Conservation (phyloP, 1,140 invertebrate species). For the Drosophila ananassae region DNA sequence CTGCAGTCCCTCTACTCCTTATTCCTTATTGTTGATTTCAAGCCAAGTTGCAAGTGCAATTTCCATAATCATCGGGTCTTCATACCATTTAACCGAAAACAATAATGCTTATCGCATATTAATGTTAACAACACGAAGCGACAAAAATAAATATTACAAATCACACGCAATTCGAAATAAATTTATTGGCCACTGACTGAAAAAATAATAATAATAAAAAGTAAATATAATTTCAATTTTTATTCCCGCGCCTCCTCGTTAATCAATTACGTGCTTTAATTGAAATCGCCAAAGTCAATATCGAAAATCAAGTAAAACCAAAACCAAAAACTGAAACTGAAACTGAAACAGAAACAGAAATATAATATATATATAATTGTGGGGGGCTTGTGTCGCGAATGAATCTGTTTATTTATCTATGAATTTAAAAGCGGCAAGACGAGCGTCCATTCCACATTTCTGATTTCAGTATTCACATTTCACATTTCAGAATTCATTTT, state of each 20-base stretch:
- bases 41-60: slow-evolving; percentile 38
- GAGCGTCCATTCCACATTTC: neutral
- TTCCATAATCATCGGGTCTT: slow-evolving; percentile 9
- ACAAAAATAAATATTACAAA: slow-evolving; percentile 55
- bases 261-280: slow-evolving; percentile 81
- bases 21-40: slow-evolving; percentile 34
- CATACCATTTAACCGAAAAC: slow-evolving; percentile 2
- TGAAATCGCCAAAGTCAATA: slow-evolving; percentile 78
- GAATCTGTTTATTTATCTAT: slow-evolving; percentile 63
- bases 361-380: slow-evolving; percentile 14
- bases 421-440: slow-evolving; percentile 62
- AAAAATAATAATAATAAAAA: slow-evolving; percentile 61
- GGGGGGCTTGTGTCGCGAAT: slow-evolving; percentile 5
- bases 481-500: slow-evolving; percentile 21
- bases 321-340: slow-evolving; percentile 39
- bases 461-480: neutral
- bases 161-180: slow-evolving; percentile 45
- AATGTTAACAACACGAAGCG: slow-evolving; percentile 28
- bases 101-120: slow-evolving; percentile 53
- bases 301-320: slow-evolving; percentile 32
- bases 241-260: slow-evolving; percentile 55
- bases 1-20: slow-evolving; percentile 11
- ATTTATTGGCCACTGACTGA: too few species aligned
- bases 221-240: slow-evolving; percentile 77
- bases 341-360: neutral